Evolutionary conservation across 2,113 vertebrate genomes (phyloP).

Genomic region (Pterocles burchelli): DNA sequence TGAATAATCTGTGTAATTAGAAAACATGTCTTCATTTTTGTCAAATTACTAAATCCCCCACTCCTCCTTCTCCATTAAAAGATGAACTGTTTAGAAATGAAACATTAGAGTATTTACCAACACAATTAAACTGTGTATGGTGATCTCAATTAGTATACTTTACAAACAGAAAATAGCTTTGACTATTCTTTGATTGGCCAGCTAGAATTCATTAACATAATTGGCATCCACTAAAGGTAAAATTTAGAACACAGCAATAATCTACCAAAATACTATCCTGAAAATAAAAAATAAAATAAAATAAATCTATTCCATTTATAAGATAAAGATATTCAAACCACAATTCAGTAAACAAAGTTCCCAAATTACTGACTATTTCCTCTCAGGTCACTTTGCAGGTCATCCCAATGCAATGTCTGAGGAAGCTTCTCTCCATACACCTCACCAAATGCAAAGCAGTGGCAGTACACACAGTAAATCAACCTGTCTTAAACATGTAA

Average conservation of each 20-base stretch:
- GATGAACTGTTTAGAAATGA: not conserved
- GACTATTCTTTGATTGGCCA: not conserved
- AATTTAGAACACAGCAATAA: not conserved
- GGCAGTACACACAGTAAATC: not conserved
- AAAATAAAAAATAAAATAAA: not conserved
- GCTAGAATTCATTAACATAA: slow-evolving; percentile 3
- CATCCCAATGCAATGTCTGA: not conserved
- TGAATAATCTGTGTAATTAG: slow-evolving; percentile 26
- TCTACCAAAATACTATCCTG: not conserved
- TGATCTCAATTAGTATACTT: not conserved
- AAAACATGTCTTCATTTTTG: slow-evolving; percentile 28
- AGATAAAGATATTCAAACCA: not conserved
- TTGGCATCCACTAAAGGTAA: not conserved
- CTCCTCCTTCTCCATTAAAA: not conserved
- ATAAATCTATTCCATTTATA: not conserved
- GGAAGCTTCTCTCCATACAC: not conserved
- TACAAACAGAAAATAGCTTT: not conserved
- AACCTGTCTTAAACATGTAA: not conserved
- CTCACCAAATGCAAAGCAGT: not conserved
- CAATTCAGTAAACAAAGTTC: not conserved
- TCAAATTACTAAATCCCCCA: slow-evolving; percentile 27
- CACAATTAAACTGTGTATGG: not conserved
- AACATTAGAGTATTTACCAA: slow-evolving; percentile 19
- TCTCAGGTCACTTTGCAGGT: not conserved
- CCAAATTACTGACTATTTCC: not conserved